phyloP scores from a whole-genome alignment of 2,797 vertebrate species.

The Enteromius radiatus region DNA sequence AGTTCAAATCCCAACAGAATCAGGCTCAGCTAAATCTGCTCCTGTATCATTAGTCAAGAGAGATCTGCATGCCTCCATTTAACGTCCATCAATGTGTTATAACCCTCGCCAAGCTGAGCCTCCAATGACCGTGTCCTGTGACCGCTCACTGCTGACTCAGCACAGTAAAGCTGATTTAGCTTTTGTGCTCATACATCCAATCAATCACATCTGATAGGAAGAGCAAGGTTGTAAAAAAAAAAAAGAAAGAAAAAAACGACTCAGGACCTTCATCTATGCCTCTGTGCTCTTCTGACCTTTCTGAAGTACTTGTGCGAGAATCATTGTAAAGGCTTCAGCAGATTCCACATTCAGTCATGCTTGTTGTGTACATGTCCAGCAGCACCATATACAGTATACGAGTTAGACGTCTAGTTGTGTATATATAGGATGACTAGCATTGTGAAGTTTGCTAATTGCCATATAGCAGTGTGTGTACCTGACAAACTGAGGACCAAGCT shows the following conservation, averaged over 20 bases:
- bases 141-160: constrained; percentile 48
- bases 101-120: constrained; percentile 34
- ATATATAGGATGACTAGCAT: not conserved
- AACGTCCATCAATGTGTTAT: constrained; percentile 16
- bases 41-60: not conserved
- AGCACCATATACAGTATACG: not conserved
- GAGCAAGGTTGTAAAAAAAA: not conserved
- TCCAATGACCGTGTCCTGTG: constrained; percentile 39
- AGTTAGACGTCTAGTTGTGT: constrained; percentile 21
- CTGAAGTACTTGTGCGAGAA: not conserved
- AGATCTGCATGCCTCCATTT: not conserved
- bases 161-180: constrained; percentile 26
- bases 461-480: not conserved
- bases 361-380: constrained; percentile 7
- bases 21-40: constrained; percentile 1
- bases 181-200: constrained; percentile 28
- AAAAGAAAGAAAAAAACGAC: constrained; percentile 21
- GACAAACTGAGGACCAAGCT: constrained; percentile 23
- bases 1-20: constrained; percentile 12
- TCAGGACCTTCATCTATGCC: constrained; percentile 32
- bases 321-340: constrained; percentile 15
- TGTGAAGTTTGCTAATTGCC: constrained; percentile 1
- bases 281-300: constrained; percentile 30
- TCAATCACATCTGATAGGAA: constrained; percentile 38
- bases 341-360: constrained; percentile 12